phyloP scores from a whole-genome alignment of 1,140 invertebrate genomes.

The Drusus annulatus region DNA sequence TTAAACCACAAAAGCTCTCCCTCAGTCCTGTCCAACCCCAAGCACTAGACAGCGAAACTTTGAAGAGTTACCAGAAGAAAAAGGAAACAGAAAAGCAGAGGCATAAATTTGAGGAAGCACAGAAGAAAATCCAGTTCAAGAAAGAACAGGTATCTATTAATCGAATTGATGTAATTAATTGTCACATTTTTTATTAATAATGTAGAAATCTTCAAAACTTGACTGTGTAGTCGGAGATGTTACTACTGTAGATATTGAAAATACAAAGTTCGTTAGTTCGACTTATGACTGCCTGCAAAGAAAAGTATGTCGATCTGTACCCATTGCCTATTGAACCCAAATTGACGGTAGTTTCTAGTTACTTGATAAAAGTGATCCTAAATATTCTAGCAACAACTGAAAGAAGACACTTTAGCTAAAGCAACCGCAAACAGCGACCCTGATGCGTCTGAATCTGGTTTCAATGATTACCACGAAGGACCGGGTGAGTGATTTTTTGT shows the following conservation, averaged over 20 bases:
- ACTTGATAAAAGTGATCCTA: conserved; percentile 50
- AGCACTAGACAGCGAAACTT: conserved; percentile 60
- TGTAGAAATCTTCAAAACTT: no score
- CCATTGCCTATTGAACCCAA: no score
- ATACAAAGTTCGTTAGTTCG: no score
- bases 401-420: conserved; percentile 49
- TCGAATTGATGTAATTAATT: no score
- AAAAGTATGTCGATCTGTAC: no score
- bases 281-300: no score
- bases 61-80: conserved; percentile 47
- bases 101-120: conserved; percentile 63
- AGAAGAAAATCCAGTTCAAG: conserved; percentile 49
- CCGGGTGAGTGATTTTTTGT: conserved; percentile 35
- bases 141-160: conserved; percentile 59
- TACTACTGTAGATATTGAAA: no score
- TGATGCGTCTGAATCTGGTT: conserved; percentile 54
- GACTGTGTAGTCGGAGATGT: no score
- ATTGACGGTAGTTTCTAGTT: no score
- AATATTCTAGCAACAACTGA: conserved; percentile 32
- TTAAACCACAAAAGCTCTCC: conserved; percentile 62
- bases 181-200: no score
- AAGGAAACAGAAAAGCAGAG: conserved; percentile 56
- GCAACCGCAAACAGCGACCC: conserved; percentile 49
- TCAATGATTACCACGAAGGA: conserved; percentile 48
- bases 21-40: conserved; percentile 59